Evolutionary conservation across 2,797 vertebrate genomes (phyloP).

Genomic region (Malurus splendens): DNA sequence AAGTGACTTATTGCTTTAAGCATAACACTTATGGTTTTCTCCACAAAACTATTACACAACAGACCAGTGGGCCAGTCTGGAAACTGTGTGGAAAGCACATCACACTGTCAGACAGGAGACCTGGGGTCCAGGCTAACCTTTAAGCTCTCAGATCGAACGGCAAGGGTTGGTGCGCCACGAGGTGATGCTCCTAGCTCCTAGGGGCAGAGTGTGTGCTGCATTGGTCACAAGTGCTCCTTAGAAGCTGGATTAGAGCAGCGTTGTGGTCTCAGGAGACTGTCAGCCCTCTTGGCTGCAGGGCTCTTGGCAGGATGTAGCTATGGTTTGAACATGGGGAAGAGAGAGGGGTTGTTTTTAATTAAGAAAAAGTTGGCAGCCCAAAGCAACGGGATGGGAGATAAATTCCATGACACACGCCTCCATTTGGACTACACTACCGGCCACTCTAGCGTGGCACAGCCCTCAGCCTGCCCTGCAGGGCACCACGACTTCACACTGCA

Average conservation of each 20-base stretch:
- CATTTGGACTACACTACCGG: slow-evolving; percentile 13
- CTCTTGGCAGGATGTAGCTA: slow-evolving; percentile 71
- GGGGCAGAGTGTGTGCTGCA: slow-evolving; percentile 67
- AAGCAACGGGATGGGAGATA: slow-evolving; percentile 67
- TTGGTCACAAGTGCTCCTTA: slow-evolving; percentile 68
- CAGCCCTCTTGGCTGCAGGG: slow-evolving; percentile 70
- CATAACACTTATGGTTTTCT: slow-evolving; percentile 56
- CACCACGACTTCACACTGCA: neutral
- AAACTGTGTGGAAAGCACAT: slow-evolving; percentile 63
- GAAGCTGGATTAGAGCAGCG: slow-evolving; percentile 70
- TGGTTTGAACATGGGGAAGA: slow-evolving; percentile 70
- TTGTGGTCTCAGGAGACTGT: slow-evolving; percentile 70
- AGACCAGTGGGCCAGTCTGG: slow-evolving; percentile 60
- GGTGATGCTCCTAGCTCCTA: slow-evolving; percentile 71
- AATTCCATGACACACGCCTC: slow-evolving; percentile 58
- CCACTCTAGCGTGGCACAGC: slow-evolving; percentile 10
- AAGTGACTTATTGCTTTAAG: slow-evolving; percentile 64
- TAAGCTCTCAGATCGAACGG: slow-evolving; percentile 66
- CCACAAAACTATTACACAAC: slow-evolving; percentile 58
- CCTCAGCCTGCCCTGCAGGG: slow-evolving; percentile 21
- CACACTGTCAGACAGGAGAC: slow-evolving; percentile 69
- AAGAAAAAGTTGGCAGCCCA: slow-evolving; percentile 60
- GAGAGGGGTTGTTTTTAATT: slow-evolving; percentile 69
- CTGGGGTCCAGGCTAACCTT: slow-evolving; percentile 71
- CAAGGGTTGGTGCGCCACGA: slow-evolving; percentile 66